phyloP scores from a whole-genome alignment of 2,888 invertebrate species.

The Synanthedon andrenaeformis region DNA sequence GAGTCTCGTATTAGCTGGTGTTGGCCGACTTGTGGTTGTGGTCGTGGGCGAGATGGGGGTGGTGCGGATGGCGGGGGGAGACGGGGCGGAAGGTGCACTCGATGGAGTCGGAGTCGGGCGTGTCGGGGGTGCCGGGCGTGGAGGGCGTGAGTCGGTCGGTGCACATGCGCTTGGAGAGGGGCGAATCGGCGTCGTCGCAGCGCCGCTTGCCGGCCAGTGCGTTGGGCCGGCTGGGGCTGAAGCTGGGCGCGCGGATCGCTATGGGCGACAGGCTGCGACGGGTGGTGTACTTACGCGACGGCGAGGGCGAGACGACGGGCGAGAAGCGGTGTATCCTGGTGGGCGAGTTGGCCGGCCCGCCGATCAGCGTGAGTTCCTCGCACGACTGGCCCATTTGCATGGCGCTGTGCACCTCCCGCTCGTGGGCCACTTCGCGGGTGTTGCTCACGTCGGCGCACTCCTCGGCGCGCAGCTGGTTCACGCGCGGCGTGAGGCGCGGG shows the following conservation, averaged over 20 bases:
- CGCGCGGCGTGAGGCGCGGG: conserved; percentile 83
- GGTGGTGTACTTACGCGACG: conserved; percentile 85
- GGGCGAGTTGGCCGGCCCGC: conserved; percentile 52
- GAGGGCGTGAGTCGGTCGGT: conserved; percentile 31
- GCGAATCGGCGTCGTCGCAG: conserved; percentile 71
- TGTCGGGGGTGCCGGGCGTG: conserved; percentile 46
- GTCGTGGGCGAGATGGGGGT: conserved; percentile 22
- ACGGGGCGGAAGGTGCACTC: conserved; percentile 66
- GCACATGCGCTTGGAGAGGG: conserved; percentile 53
- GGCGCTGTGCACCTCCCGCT: conserved; percentile 89
- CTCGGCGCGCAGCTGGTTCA: conserved; percentile 89
- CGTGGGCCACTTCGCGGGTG: conserved; percentile 89
- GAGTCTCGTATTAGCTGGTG: conserved; percentile 49
- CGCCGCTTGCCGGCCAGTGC: conserved; percentile 72
- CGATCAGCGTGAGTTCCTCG: conserved; percentile 85
- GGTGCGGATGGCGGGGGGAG: conserved; percentile 44
- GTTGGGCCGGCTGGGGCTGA: conserved; percentile 73
- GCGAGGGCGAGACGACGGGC: conserved; percentile 81
- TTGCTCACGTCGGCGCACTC: conserved; percentile 86
- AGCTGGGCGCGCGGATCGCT: conserved; percentile 80
- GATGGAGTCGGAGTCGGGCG: conserved; percentile 57
- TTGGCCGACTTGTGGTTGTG: conserved; percentile 45
- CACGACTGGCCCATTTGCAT: conserved; percentile 96
- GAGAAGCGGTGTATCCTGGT: conserved; percentile 65
- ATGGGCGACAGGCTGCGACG: conserved; percentile 91